These are phyloP conservation scores for Battus philenor DNA, from an alignment of 1,140 invertebrate species.

Conservation along the genomic window DNA sequence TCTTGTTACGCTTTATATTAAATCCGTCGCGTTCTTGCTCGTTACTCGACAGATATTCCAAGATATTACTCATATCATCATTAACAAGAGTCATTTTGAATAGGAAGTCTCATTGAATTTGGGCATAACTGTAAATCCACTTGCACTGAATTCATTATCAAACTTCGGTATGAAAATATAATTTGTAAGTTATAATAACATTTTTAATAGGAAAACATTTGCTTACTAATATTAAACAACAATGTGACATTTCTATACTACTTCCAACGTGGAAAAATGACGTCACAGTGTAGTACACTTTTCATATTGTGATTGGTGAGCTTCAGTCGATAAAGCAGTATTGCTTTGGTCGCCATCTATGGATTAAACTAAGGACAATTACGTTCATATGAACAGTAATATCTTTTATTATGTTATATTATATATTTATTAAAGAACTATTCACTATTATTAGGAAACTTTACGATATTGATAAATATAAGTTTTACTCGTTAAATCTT, in stretches of 20 bases:
- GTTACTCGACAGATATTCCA: constrained; percentile 55
- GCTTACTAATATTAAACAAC: constrained; percentile 49
- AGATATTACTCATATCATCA: constrained; percentile 54
- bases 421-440: no score
- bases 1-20: constrained; percentile 43
- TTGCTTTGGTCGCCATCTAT: constrained; percentile 41
- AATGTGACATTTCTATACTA: constrained; percentile 61
- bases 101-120: constrained; percentile 30
- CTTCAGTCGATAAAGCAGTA: constrained; percentile 36
- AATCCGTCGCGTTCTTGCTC: constrained; percentile 39
- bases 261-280: constrained; percentile 76
- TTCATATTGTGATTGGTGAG: constrained; percentile 59
- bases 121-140: constrained; percentile 24
- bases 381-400: no score
- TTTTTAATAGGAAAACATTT: constrained; percentile 31
- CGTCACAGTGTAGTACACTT: constrained; percentile 70
- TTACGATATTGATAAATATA: no score
- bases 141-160: constrained; percentile 9
- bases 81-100: constrained; percentile 53
- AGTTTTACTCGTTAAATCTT: no score
- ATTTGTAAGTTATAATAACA: constrained; percentile 12
- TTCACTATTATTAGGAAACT: no score
- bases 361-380: no score
- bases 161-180: constrained; percentile 1
- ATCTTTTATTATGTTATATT: no score